Evolutionary conservation across 2,888 invertebrate genomes (phyloP).

Genomic region (Netelia virgata): DNA sequence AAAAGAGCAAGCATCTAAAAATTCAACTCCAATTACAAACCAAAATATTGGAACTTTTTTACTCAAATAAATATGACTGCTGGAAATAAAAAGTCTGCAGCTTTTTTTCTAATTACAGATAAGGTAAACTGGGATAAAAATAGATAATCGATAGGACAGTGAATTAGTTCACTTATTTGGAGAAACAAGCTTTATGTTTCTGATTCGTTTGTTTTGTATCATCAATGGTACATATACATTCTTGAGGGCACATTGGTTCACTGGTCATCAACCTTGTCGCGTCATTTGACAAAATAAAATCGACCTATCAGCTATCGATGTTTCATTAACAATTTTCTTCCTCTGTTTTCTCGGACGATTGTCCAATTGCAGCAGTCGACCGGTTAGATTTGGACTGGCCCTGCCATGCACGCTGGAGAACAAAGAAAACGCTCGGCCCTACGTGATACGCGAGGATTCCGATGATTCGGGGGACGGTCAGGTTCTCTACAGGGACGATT

Average conservation of each 20-base stretch:
- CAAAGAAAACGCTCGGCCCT: conserved; percentile 94
- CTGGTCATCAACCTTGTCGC: conserved; percentile 74
- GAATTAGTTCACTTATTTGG: not conserved
- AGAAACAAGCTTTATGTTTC: not conserved
- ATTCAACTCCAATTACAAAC: too few relatives aligned
- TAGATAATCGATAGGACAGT: too few relatives aligned
- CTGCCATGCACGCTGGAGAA: conserved; percentile 93
- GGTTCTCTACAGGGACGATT: conserved; percentile 91
- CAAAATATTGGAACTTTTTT: too few relatives aligned
- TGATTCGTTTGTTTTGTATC: too few relatives aligned
- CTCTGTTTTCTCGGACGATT: conserved; percentile 2
- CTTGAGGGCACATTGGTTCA: conserved; percentile 80
- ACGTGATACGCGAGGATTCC: conserved; percentile 89
- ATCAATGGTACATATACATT: conserved; percentile 55
- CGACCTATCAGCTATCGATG: not conserved
- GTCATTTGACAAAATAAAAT: conserved; percentile 17
- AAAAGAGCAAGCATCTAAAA: too few relatives aligned
- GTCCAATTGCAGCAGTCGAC: conserved; percentile 88
- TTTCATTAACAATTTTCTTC: conserved; percentile 4
- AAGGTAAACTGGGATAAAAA: too few relatives aligned
- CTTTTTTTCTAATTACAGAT: too few relatives aligned
- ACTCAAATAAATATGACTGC: too few relatives aligned
- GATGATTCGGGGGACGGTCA: conserved; percentile 87
- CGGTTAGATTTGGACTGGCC: conserved; percentile 91
- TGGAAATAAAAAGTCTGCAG: too few relatives aligned